Conservation (phyloP, 2,888 invertebrate species). For the Liopterus haemorrhoidalis region DNA sequence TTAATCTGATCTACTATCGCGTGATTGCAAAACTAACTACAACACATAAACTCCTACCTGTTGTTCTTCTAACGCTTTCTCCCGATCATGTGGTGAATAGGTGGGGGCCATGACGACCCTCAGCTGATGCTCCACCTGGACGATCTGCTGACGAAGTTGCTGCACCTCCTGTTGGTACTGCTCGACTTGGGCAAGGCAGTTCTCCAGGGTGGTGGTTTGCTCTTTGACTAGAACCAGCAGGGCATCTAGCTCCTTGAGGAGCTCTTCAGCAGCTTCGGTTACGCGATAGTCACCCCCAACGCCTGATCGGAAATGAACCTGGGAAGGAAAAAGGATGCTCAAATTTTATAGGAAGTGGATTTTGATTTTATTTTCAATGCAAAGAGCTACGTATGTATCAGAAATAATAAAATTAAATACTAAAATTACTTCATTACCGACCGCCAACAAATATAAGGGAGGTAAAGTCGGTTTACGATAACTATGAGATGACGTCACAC, state of each 20-base stretch:
- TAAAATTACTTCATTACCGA: no score
- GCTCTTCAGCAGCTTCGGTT: slow-evolving; percentile 63
- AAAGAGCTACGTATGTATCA: not conserved
- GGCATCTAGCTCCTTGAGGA: slow-evolving; percentile 63
- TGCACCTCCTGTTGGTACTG: slow-evolving; percentile 84
- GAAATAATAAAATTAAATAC: slow-evolving; percentile 6
- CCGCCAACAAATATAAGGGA: no score
- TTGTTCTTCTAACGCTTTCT: slow-evolving; percentile 74
- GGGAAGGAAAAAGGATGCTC: slow-evolving; percentile 27
- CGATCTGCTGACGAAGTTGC: slow-evolving; percentile 73
- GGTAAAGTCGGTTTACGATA: no score
- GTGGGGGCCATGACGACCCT: slow-evolving; percentile 76
- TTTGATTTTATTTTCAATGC: not conserved
- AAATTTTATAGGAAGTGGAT: not conserved
- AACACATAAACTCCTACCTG: slow-evolving; percentile 62
- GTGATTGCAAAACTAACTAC: not conserved
- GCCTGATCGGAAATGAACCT: slow-evolving; percentile 85
- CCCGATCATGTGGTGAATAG: slow-evolving; percentile 75
- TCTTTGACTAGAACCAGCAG: slow-evolving; percentile 56
- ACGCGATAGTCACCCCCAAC: slow-evolving; percentile 74
- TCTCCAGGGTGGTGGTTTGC: slow-evolving; percentile 63
- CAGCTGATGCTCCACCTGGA: slow-evolving; percentile 82
- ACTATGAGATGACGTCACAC: no score
- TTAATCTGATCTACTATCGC: no score
- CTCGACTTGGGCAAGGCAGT: slow-evolving; percentile 78